A percentile compares a stretch with the other conserved stretches of the same genome.
These are phyloP conservation scores for Delia radicum DNA, from an alignment of 1,140 invertebrate genomes.

Conservation along the genomic window DNA sequence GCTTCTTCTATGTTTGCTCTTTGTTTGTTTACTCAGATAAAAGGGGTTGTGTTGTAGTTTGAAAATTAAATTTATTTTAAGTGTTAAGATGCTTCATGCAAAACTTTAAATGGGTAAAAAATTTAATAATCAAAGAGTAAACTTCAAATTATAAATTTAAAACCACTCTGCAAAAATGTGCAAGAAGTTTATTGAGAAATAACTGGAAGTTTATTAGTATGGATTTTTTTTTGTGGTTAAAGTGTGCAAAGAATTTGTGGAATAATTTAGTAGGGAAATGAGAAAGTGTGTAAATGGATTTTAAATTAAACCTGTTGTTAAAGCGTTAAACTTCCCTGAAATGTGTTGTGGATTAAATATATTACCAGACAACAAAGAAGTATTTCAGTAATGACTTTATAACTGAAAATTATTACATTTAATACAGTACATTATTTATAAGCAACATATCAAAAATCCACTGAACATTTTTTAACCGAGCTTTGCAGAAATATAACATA, in stretches of 20 bases:
- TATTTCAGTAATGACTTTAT: no score
- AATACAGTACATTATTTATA: no score
- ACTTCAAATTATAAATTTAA: not conserved
- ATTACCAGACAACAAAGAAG: no score
- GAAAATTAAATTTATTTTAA: not conserved
- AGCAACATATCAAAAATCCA: no score
- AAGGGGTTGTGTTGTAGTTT: not conserved
- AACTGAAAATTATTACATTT: no score
- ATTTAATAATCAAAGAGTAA: not conserved
- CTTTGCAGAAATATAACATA: no score
- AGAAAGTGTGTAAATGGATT: not conserved
- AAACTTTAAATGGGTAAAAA: not conserved
- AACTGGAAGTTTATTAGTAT: conserved; percentile 1
- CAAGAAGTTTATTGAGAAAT: not conserved
- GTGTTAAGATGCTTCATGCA: not conserved
- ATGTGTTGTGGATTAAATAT: no score
- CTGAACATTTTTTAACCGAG: no score
- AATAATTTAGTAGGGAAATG: not conserved
- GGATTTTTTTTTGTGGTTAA: not conserved
- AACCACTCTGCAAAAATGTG: not conserved
- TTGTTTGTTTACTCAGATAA: no score
- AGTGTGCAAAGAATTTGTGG: not conserved
- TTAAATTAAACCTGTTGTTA: not conserved
- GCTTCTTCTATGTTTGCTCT: no score
- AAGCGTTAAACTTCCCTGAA: no score